Conservation (phyloP, 2,888 invertebrate species). For the Endotricha flammealis region DNA sequence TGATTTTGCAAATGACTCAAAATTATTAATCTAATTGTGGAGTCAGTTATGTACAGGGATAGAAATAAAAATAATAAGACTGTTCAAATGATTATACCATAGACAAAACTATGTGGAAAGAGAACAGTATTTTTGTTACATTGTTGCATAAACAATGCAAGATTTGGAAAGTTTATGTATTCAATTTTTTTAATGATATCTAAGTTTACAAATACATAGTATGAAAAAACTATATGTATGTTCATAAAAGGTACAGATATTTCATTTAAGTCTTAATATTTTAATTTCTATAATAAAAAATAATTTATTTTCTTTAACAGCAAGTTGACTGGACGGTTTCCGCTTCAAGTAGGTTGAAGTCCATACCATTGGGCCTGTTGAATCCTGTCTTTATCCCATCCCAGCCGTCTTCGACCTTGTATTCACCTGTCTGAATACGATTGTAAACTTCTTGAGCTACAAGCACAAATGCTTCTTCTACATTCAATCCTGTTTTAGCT, state of each 20-base stretch:
- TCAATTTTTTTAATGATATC: too few species aligned
- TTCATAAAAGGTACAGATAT: too few species aligned
- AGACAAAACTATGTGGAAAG: too few species aligned
- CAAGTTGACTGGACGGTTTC: constrained; percentile 94
- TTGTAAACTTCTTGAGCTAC: constrained; percentile 95
- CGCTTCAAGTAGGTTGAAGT: constrained; percentile 91
- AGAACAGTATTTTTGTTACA: too few species aligned
- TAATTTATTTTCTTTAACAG: constrained; percentile 77
- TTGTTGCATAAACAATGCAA: too few species aligned
- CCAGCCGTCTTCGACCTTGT: constrained; percentile 96
- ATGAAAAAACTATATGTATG: too few species aligned
- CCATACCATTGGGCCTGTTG: constrained; percentile 87
- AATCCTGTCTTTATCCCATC: constrained; percentile 97
- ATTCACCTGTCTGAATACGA: constrained; percentile 93
- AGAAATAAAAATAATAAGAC: constrained; percentile 18
- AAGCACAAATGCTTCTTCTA: constrained; percentile 93
- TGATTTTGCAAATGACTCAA: constrained; percentile 14
- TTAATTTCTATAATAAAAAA: constrained; percentile 12
- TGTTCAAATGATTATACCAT: too few species aligned
- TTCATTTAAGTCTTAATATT: constrained; percentile 19
- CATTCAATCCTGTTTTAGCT: constrained; percentile 93
- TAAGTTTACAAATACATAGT: too few species aligned
- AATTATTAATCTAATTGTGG: neutral
- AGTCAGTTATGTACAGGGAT: constrained; percentile 15
- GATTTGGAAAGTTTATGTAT: too few species aligned